Evolutionary conservation across 1,140 invertebrate genomes (phyloP).

Genomic region (Rhynchophorus ferrugineus): DNA sequence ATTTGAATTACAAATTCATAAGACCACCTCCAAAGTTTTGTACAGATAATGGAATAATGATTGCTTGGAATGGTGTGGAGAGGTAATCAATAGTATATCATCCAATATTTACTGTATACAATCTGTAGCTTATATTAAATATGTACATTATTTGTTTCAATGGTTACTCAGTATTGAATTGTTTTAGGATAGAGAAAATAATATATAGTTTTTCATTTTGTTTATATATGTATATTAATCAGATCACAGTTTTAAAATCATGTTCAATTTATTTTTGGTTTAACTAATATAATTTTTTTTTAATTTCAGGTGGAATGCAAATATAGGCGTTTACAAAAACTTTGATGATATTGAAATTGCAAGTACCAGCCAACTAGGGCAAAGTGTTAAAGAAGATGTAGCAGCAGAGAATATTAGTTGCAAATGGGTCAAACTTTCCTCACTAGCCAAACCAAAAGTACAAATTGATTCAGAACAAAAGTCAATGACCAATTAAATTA

Average conservation of each 20-base stretch:
- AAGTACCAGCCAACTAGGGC: conserved; percentile 45
- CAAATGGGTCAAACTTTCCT: conserved; percentile 48
- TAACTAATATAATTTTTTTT: background rate
- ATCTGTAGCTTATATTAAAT: background rate
- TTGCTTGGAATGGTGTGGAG: conserved; percentile 96
- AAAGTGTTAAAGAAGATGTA: conserved; percentile 50
- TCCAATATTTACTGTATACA: background rate
- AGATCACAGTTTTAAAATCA: too few relatives aligned
- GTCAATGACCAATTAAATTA: background rate
- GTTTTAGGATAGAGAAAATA: too few relatives aligned
- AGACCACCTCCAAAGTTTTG: conserved; percentile 81
- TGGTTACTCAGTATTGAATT: too few relatives aligned
- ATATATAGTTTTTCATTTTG: too few relatives aligned
- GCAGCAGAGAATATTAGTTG: conserved; percentile 49
- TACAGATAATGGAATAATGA: conserved; percentile 99
- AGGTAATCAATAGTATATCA: conserved; percentile 40
- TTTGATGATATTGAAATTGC: conserved; percentile 45
- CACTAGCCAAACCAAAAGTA: conserved; percentile 26
- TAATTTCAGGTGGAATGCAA: conserved; percentile 38
- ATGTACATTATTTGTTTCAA: too few relatives aligned
- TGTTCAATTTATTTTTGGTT: background rate
- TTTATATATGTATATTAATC: too few relatives aligned
- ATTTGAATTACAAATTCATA: conserved; percentile 57
- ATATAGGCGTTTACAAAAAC: conserved; percentile 43
- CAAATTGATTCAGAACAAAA: conserved; percentile 3